Evolutionary conservation across 2,888 invertebrate genomes (phyloP).

Genomic region (Craniophora ligustri): DNA sequence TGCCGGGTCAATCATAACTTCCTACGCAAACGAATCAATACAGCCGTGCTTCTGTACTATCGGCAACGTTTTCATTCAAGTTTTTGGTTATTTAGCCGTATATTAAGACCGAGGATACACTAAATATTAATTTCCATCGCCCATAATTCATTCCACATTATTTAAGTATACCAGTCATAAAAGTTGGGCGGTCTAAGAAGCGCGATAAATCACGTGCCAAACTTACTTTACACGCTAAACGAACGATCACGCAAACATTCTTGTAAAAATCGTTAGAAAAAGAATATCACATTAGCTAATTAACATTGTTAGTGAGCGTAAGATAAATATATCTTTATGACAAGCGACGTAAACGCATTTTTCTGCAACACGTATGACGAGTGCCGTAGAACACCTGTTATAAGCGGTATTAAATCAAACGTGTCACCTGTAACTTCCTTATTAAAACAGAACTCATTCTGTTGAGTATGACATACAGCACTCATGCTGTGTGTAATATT

Average conservation of each 20-base stretch:
- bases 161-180: too few species aligned
- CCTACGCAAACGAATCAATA: constrained; percentile 48
- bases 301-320: constrained; percentile 31
- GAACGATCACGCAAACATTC: constrained; percentile 49
- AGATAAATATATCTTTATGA: constrained; percentile 30
- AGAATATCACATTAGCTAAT: constrained; percentile 36
- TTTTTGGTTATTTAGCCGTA: constrained; percentile 12
- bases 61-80: constrained; percentile 43
- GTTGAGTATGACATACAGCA: too few species aligned
- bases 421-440: constrained; percentile 15
- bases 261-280: constrained; percentile 30
- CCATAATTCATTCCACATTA: constrained; percentile 12
- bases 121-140: constrained; percentile 32
- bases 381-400: constrained; percentile 18
- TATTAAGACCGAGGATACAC: constrained; percentile 27
- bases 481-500: constrained; percentile 14
- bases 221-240: constrained; percentile 44
- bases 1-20: constrained; percentile 41
- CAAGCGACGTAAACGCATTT: constrained; percentile 16
- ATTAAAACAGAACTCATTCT: constrained; percentile 12
- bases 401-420: constrained; percentile 20
- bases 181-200: constrained; percentile 28
- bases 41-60: constrained; percentile 17
- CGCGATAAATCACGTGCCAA: constrained; percentile 29
- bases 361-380: constrained; percentile 13